Evolutionary conservation across 2,113 vertebrate species (phyloP), one percentile per base, ranked within the genome.

Genomic region (Actinemys pallida): DNA sequence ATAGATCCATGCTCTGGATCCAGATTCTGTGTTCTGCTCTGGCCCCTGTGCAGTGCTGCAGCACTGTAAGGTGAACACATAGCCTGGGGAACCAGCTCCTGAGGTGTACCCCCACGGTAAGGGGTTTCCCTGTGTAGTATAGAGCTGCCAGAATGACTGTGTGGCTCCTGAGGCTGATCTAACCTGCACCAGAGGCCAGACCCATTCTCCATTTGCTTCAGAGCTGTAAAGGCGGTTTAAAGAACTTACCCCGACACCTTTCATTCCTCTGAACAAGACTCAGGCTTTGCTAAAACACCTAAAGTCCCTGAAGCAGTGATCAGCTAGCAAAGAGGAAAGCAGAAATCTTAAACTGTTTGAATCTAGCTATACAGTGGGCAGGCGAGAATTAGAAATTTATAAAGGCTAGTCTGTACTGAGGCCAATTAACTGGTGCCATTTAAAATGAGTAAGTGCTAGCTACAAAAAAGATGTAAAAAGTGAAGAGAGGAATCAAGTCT

Each of bases 281-380:
- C 56, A 24, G 57, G 57, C 76, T 84, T 59, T 59, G 57, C 22
- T 59, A 25, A 59, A 59, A 59, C 25, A 22, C 8, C 57, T 59
- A 22, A 27, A 27, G n/a, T 83, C 25, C 31, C 79, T 84, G 54
- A 88, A 92, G 45, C 27, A 50, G 8, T 94, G 80, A 81, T 8
- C 50, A 12, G 14, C 5, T 31, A 80, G 75, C 50, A 90, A 57
- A 19, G 22, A 83, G 84, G 53, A 29, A 13, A 0, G 0, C 25
- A 62, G 89, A 13, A 72, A 62, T 16, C 11, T 62, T 62, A 62
- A 62, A 62, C 72, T 88, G 45, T 87, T 56, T 81, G 39, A 96
- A 53, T 10, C 59, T 84, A 85, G 31, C 72, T 90, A 87, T 94
- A 83, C 87, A 83, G 56, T 84, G 92, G 88, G 82, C 52, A 84